These are phyloP conservation scores for Micrasema longulum DNA, from an alignment of 1,140 invertebrate species.

Conservation along the genomic window DNA sequence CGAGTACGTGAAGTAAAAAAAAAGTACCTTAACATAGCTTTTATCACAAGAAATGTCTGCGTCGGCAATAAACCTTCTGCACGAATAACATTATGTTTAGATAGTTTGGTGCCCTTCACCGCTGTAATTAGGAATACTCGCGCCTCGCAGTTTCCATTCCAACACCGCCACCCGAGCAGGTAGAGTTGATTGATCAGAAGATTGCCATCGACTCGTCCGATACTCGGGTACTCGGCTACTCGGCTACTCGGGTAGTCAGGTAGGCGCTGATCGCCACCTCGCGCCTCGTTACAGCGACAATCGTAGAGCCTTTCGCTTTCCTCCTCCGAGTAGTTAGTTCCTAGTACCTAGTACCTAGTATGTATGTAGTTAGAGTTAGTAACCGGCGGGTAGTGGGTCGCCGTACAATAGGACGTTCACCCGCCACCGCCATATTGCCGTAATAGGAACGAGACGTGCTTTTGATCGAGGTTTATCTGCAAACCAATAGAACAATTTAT, in stretches of 20 bases:
- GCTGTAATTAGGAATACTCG: not conserved
- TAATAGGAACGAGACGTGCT: conserved; percentile 20
- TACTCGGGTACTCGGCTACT: too few species aligned
- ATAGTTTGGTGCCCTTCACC: conserved; percentile 13
- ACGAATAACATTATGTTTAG: conserved; percentile 25
- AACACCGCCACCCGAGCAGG: not conserved
- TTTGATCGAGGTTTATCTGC: conserved; percentile 25
- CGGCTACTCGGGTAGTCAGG: too few species aligned
- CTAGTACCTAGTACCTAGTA: too few species aligned
- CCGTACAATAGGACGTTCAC: conserved; percentile 24
- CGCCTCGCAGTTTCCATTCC: conserved; percentile 18
- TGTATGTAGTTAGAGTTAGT: too few species aligned
- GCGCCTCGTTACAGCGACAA: conserved; percentile 13
- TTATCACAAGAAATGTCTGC: too few species aligned
- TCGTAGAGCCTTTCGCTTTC: conserved; percentile 37
- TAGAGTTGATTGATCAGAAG: not conserved
- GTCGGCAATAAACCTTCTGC: not conserved
- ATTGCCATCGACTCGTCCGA: too few species aligned
- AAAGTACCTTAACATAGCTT: not conserved
- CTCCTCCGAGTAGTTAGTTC: conserved; percentile 2
- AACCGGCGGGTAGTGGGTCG: not conserved
- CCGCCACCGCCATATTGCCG: conserved; percentile 9
- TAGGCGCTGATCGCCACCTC: conserved; percentile 4
- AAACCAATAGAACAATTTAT: not conserved
- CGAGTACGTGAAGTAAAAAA: too few species aligned